Evolutionary conservation across 2,113 vertebrate species (phyloP).

Genomic region (Pelusios castaneus): DNA sequence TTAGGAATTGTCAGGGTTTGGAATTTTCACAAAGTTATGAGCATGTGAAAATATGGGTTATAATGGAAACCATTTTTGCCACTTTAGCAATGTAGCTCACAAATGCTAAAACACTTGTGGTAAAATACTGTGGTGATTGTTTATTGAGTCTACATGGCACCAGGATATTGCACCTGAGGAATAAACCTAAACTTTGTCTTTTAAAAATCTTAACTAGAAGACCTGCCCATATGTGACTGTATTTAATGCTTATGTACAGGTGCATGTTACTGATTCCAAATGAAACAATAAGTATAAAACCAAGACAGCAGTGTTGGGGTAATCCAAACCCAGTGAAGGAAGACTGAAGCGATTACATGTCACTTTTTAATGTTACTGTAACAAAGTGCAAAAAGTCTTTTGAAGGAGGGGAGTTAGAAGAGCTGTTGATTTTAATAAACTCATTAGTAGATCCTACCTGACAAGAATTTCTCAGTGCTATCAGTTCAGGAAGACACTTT

Average conservation of each 20-base stretch:
- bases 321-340: not conserved
- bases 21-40: not conserved
- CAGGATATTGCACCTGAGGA: not conserved
- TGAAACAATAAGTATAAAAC: not conserved
- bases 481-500: not conserved
- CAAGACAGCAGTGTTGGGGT: not conserved
- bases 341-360: not conserved
- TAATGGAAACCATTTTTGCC: not conserved
- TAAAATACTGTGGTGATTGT: not conserved
- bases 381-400: not conserved
- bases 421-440: not conserved
- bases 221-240: not conserved
- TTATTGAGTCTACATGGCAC: not conserved
- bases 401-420: rapidly evolving
- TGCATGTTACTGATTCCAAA: not conserved
- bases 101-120: not conserved
- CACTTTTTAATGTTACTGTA: rapidly evolving
- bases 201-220: not conserved
- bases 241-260: not conserved
- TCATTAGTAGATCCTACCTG: not conserved
- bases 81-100: not conserved
- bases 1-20: rapidly evolving
- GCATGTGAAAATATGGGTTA: not conserved
- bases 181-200: not conserved
- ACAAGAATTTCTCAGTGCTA: not conserved